Evolutionary conservation across 2,113 vertebrate species (phyloP).

Genomic region (Phalacrocorax carbo): DNA sequence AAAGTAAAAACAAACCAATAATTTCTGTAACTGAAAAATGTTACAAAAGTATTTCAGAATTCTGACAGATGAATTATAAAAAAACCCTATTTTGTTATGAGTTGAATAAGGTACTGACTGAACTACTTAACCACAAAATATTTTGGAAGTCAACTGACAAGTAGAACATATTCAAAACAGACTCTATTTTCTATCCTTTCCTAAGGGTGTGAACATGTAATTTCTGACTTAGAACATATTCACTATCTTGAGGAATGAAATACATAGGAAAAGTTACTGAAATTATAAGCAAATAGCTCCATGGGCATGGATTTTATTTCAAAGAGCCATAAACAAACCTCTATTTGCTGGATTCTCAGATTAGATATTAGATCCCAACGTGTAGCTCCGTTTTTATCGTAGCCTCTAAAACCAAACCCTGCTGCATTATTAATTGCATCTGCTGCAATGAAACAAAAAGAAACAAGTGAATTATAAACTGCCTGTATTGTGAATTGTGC

Average conservation of each 20-base stretch:
- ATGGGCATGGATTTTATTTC: not conserved
- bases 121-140: not conserved
- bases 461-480: not conserved
- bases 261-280: not conserved
- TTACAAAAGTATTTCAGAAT: not conserved
- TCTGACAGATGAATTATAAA: not conserved
- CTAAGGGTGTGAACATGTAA: not conserved
- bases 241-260: not conserved
- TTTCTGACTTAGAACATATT: not conserved
- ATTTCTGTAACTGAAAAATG: not conserved
- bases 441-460: slow-evolving; percentile 74
- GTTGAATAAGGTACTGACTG: not conserved
- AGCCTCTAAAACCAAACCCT: slow-evolving; percentile 96
- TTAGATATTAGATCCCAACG: slow-evolving; percentile 95
- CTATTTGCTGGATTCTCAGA: slow-evolving; percentile 92
- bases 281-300: not conserved
- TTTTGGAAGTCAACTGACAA: not conserved
- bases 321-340: slow-evolving; percentile 78
- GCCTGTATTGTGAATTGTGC: not conserved
- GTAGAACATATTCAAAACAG: not conserved
- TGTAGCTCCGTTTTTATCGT: slow-evolving; percentile 86
- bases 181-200: not conserved
- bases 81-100: not conserved
- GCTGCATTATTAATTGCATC: slow-evolving; percentile 99
- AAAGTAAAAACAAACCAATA: slow-evolving; percentile 39